phyloP scores from a whole-genome alignment of 1,140 invertebrate species.

The Ylistrum balloti region DNA sequence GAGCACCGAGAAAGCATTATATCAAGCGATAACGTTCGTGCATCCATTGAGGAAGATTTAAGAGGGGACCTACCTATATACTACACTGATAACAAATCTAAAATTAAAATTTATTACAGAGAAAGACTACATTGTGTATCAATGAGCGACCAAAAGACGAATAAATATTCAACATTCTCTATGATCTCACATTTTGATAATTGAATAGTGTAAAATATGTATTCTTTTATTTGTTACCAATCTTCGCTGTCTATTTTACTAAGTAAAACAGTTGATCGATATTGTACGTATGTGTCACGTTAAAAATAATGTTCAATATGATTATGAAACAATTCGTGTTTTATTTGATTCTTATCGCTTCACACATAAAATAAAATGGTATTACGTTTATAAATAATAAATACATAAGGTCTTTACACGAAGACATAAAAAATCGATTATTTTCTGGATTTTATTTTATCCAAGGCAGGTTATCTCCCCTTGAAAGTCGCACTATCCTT shows the following conservation, averaged over 20 bases:
- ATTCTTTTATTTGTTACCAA: neutral
- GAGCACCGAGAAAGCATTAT: neutral
- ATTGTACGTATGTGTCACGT: neutral
- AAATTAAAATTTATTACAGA: neutral
- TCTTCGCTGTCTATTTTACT: neutral
- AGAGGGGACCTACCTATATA: neutral
- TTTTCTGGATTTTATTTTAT: neutral
- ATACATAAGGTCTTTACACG: neutral
- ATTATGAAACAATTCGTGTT: neutral
- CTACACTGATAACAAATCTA: neutral
- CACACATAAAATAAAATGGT: neutral
- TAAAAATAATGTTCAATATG: neutral
- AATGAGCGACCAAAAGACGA: slow-evolving; percentile 16
- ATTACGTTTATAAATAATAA: neutral
- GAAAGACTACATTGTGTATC: neutral
- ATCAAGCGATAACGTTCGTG: neutral
- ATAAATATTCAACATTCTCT: neutral
- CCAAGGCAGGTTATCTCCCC: neutral
- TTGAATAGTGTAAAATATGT: neutral
- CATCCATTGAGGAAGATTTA: slow-evolving; percentile 24
- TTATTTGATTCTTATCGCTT: neutral
- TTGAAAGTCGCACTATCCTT: neutral
- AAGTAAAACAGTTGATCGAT: neutral
- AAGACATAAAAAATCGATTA: neutral
- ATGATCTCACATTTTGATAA: slow-evolving; percentile 19